These are phyloP conservation scores for Salvator merianae DNA, from an alignment of 2,113 vertebrate species.

Conservation along the genomic window DNA sequence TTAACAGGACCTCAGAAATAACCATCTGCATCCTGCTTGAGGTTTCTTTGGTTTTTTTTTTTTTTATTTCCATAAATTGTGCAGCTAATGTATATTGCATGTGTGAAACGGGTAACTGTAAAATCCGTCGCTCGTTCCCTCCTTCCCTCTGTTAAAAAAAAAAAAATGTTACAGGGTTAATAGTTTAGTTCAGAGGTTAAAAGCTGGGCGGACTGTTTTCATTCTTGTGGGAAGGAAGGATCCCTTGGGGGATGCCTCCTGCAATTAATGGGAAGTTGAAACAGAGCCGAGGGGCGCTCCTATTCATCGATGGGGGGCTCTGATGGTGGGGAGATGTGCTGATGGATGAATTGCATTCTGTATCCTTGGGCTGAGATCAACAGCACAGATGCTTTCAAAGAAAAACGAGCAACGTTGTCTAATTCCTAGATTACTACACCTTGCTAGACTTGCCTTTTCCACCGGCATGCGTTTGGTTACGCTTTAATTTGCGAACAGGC, in stretches of 20 bases:
- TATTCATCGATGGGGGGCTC: background rate
- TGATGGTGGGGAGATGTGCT: background rate
- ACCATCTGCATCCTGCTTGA: background rate
- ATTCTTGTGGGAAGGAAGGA: background rate
- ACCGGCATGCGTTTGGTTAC: slow-evolving; percentile 36
- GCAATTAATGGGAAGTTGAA: background rate
- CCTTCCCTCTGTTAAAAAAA: background rate
- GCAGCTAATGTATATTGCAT: background rate
- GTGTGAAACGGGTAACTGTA: background rate
- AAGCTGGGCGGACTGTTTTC: background rate
- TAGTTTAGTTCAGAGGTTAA: background rate
- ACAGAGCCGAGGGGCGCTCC: background rate
- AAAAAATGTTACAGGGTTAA: background rate
- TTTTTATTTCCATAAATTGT: accelerated
- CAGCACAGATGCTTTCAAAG: background rate
- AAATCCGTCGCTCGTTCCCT: background rate
- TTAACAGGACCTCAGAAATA: background rate
- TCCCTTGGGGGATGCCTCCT: background rate
- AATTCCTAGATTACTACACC: slow-evolving; percentile 23
- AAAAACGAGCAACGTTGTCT: slow-evolving; percentile 32
- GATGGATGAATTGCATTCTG: background rate
- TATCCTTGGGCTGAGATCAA: background rate
- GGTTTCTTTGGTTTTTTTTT: background rate
- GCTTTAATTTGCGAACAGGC: background rate
- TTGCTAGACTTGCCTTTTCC: background rate